Evolutionary conservation across 1,140 invertebrate genomes (phyloP).

Genomic region (Onthophagus taurus): DNA sequence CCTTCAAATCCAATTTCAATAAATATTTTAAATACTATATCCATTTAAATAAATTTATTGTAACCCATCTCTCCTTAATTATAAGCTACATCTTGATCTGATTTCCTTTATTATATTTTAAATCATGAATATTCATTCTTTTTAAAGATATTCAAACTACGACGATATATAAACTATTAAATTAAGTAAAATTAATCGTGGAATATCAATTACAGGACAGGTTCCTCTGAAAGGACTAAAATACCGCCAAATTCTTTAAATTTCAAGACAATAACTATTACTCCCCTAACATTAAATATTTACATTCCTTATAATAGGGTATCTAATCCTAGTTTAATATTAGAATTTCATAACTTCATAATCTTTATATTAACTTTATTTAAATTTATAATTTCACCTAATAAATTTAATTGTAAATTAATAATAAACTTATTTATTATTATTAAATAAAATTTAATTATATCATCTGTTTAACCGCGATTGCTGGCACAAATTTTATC

Average conservation of each 20-base stretch:
- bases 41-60: constrained; percentile 37
- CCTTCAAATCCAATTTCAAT: constrained; percentile 45
- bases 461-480: constrained; percentile 43
- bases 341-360: constrained; percentile 33
- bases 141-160: constrained; percentile 45
- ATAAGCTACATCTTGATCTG: constrained; percentile 51
- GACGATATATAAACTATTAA: constrained; percentile 46
- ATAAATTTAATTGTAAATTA: constrained; percentile 20
- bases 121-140: constrained; percentile 41
- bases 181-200: constrained; percentile 44
- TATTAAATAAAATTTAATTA: constrained; percentile 25
- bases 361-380: constrained; percentile 18
- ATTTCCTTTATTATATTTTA: constrained; percentile 39
- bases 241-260: constrained; percentile 48
- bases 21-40: constrained; percentile 33
- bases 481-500: constrained; percentile 47
- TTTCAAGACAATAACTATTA: constrained; percentile 44
- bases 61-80: constrained; percentile 44
- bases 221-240: constrained; percentile 48
- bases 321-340: constrained; percentile 53
- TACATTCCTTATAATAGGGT: constrained; percentile 48
- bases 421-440: constrained; percentile 19
- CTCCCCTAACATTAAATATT: constrained; percentile 37
- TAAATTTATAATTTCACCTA: constrained; percentile 30
- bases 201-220: constrained; percentile 48